A percentile compares a stretch with the other conserved stretches of the same genome.
These are phyloP conservation scores for Callithrix jacchus DNA, from an alignment of 2,113 vertebrate genomes.

Conservation along the genomic window DNA sequence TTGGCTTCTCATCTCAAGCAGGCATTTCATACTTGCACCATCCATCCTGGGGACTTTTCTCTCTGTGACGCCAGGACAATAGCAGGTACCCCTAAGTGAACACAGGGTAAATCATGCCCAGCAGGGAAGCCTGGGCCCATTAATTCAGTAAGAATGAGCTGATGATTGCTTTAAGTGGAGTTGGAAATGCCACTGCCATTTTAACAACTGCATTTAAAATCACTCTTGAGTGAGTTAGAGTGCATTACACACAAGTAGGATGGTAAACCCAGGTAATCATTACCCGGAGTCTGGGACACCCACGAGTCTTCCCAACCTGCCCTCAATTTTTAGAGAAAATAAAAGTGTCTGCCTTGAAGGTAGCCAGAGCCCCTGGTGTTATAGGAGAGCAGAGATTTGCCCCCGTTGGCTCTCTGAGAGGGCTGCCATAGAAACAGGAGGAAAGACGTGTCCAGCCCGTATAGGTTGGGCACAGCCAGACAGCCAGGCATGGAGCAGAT, in stretches of 20 bases:
- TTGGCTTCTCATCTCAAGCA: background rate
- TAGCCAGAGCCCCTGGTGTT: background rate
- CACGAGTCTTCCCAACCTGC: background rate
- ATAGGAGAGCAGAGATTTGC: background rate
- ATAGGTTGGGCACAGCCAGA: no score
- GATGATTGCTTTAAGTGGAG: background rate
- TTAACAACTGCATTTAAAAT: background rate
- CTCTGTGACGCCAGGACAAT: background rate
- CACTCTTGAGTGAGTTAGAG: background rate
- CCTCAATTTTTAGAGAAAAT: background rate
- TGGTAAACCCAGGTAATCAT: background rate
- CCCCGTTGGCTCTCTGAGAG: background rate
- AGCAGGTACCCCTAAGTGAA: background rate
- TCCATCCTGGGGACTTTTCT: background rate
- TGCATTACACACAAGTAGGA: background rate
- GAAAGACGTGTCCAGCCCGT: background rate
- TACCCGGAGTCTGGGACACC: accelerated
- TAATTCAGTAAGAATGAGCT: background rate
- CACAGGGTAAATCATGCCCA: background rate
- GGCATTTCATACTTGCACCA: background rate
- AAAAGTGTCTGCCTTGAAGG: background rate
- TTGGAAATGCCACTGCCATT: background rate
- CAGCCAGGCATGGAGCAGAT: no score
- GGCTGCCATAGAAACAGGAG: background rate
- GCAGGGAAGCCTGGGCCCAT: background rate